These are phyloP conservation scores for Catagonus wagneri DNA, from an alignment of 2,113 vertebrate genomes.

Conservation along the genomic window DNA sequence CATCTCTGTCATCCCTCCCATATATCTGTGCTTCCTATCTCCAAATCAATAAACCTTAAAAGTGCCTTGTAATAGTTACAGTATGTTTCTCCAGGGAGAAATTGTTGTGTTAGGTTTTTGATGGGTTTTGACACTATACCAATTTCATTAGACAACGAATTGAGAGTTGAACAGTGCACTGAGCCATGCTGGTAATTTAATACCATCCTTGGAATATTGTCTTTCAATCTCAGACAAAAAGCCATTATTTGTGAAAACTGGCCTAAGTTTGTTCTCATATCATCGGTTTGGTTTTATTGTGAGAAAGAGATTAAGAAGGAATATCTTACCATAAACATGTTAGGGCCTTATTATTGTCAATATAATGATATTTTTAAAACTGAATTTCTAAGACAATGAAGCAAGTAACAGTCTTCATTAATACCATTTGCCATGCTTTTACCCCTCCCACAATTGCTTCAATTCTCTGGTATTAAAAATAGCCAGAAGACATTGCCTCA, in stretches of 20 bases:
- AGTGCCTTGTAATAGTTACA: constrained; percentile 77
- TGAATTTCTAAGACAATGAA: constrained; percentile 1
- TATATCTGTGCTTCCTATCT: constrained; percentile 61
- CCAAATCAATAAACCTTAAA: constrained; percentile 81
- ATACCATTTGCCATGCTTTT: not conserved
- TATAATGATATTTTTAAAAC: not conserved
- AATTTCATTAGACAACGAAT: constrained; percentile 73
- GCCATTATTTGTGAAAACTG: constrained; percentile 53
- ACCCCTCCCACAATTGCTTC: not conserved
- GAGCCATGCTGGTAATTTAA: constrained; percentile 67
- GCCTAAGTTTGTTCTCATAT: not conserved
- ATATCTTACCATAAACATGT: not conserved
- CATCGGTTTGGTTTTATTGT: not conserved
- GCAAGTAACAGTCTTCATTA: not conserved
- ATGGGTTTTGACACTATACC: constrained; percentile 74
- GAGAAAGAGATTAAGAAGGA: not conserved
- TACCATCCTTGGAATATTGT: constrained; percentile 45
- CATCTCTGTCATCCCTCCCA: constrained; percentile 52
- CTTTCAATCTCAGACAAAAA: constrained; percentile 53
- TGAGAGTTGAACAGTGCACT: constrained; percentile 60
- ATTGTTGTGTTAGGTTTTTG: constrained; percentile 74
- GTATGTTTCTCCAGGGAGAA: constrained; percentile 76
- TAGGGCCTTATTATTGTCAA: not conserved
- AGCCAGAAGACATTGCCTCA: not conserved
- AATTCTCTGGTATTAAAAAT: not conserved